Conservation (phyloP, 2,113 vertebrate genomes). For the Ameiurus melas region DNA sequence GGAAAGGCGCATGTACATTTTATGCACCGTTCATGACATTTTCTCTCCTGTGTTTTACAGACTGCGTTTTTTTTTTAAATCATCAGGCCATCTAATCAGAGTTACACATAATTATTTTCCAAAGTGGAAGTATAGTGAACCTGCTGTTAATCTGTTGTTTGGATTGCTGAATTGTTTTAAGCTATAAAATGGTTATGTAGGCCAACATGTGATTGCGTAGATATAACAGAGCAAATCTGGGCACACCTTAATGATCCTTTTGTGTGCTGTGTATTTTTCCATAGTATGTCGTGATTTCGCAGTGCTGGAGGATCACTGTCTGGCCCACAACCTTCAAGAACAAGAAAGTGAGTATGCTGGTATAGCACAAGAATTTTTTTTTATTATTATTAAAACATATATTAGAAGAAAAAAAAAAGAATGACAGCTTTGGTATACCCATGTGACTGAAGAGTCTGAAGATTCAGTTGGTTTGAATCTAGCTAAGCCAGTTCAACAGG, state of each 20-base stretch:
- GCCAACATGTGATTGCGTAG: neutral
- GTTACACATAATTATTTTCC: neutral
- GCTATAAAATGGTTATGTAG: neutral
- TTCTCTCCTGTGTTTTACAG: neutral
- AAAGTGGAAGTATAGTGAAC: neutral
- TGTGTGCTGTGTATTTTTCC: constrained; percentile 29
- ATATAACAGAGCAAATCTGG: neutral
- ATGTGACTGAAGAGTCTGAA: neutral
- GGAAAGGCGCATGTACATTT: neutral
- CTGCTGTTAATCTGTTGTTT: neutral
- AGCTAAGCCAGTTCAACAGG: neutral
- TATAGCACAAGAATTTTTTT: neutral
- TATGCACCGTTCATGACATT: neutral
- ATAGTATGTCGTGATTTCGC: constrained; percentile 93
- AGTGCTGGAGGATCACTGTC: constrained; percentile 90
- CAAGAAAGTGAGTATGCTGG: constrained; percentile 89
- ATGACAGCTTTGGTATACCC: neutral
- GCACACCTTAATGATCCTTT: neutral
- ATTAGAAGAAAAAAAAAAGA: neutral
- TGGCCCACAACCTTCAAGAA: constrained; percentile 95
- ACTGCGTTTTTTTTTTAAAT: neutral
- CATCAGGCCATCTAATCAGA: neutral
- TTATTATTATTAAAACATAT: neutral
- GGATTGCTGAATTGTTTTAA: neutral
- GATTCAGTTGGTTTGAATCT: neutral